These are phyloP conservation scores for Schizotus pectinicornis DNA, from an alignment of 2,888 invertebrate genomes.

Conservation along the genomic window DNA sequence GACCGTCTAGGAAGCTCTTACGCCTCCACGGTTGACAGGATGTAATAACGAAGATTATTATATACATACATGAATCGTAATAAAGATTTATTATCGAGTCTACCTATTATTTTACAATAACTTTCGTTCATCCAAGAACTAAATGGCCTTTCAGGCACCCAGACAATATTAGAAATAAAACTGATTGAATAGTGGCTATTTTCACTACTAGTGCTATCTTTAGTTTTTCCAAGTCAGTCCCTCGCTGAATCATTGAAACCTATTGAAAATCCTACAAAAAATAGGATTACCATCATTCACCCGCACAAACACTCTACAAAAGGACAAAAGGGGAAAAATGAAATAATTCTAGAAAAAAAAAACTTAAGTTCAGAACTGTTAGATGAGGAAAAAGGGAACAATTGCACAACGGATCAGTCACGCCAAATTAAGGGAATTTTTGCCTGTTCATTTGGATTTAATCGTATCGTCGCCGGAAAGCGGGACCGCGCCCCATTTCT, in stretches of 20 bases:
- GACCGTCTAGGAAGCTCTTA: not conserved
- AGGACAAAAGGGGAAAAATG: conserved; percentile 8
- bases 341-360: conserved; percentile 6
- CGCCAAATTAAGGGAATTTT: conserved; percentile 11
- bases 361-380: not conserved
- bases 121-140: too few relatives aligned
- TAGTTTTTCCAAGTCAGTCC: conserved; percentile 16
- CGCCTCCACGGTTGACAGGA: not conserved
- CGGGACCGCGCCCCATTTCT: conserved; percentile 24
- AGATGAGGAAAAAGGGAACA: conserved; percentile 7
- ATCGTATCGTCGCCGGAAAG: conserved; percentile 30
- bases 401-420: conserved; percentile 14
- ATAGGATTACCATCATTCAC: conserved; percentile 31
- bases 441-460: conserved; percentile 17
- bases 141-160: too few relatives aligned
- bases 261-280: conserved; percentile 34
- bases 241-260: conserved; percentile 23
- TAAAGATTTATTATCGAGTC: conserved; percentile 29
- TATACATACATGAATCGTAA: conserved; percentile 15
- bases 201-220: conserved; percentile 18
- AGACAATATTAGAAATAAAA: not conserved
- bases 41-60: not conserved
- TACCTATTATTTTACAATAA: conserved; percentile 17
- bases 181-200: conserved; percentile 11
- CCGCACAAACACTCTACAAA: conserved; percentile 25